Percentiles rank a stretch among this genome's conserved stretches.
Conservation (phyloP, 2,888 invertebrate genomes). For the Drosophila kambysellisi region DNA sequence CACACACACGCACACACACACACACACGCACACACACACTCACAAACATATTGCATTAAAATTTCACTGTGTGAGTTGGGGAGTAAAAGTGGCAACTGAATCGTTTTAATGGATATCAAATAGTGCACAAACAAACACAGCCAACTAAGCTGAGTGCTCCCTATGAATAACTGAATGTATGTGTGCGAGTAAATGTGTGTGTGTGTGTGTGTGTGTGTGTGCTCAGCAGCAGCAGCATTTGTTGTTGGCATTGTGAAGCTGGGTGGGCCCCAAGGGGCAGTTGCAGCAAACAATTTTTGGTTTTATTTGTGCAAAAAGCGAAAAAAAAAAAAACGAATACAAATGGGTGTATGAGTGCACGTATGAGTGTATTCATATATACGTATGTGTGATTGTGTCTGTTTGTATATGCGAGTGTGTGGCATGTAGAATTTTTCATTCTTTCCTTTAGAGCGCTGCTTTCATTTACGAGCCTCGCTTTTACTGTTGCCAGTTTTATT, state of each 20-base stretch:
- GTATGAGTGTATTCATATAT: slow-evolving; percentile 11
- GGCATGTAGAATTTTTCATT: slow-evolving; percentile 54
- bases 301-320: slow-evolving; percentile 26
- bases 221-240: slow-evolving; percentile 3
- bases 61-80: slow-evolving; percentile 18
- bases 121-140: slow-evolving; percentile 67
- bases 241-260: slow-evolving; percentile 27
- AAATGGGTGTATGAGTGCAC: slow-evolving; percentile 6
- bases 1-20: slow-evolving; percentile 11
- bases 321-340: slow-evolving; percentile 15
- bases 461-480: slow-evolving; percentile 77
- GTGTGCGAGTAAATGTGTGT: slow-evolving; percentile 15
- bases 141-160: slow-evolving; percentile 41
- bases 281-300: slow-evolving; percentile 29
- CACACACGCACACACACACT: slow-evolving; percentile 29
- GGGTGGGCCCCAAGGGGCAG: slow-evolving; percentile 27
- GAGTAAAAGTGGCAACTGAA: slow-evolving; percentile 64
- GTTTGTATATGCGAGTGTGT: neutral
- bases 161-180: slow-evolving; percentile 26
- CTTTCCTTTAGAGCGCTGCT: slow-evolving; percentile 42
- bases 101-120: slow-evolving; percentile 82
- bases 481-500: slow-evolving; percentile 71
- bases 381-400: neutral
- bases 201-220: slow-evolving; percentile 9
- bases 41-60: slow-evolving; percentile 46